Conservation (phyloP, 1,140 invertebrate species). For the Papilio xuthus region DNA sequence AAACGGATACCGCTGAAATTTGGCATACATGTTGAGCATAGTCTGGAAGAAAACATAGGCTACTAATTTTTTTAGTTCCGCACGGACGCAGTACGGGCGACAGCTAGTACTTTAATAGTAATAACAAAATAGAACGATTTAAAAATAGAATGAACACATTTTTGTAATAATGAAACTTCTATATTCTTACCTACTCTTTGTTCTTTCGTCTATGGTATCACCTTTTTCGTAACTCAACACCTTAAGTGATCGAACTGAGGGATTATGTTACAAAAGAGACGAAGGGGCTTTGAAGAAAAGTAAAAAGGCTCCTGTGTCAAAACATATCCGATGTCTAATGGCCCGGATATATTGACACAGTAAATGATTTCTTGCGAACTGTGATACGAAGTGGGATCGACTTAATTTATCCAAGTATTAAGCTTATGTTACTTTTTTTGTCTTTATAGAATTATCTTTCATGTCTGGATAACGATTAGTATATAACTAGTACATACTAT, state of each 20-base stretch:
- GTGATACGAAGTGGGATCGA: slow-evolving; percentile 27
- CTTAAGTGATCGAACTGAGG: slow-evolving; percentile 47
- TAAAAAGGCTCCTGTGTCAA: slow-evolving; percentile 24
- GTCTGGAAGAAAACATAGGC: no score
- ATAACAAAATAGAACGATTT: neutral
- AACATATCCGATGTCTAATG: slow-evolving; percentile 46
- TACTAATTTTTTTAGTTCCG: no score
- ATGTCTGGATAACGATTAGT: neutral
- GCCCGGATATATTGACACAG: slow-evolving; percentile 33
- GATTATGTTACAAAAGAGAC: slow-evolving; percentile 34
- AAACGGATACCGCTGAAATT: no score
- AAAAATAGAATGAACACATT: neutral
- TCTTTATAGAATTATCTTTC: neutral
- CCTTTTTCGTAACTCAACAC: slow-evolving; percentile 44
- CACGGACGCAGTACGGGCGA: no score
- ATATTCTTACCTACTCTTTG: slow-evolving; percentile 1
- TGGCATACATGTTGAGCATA: no score
- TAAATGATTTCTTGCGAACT: slow-evolving; percentile 34
- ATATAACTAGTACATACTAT: no score
- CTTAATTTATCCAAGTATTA: slow-evolving; percentile 21
- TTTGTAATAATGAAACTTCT: neutral
- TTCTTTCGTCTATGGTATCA: neutral
- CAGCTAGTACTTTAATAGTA: no score
- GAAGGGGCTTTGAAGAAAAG: slow-evolving; percentile 28
- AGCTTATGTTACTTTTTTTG: neutral